Base-by-base conservation (phyloP, 2,888 invertebrate species). In the Diarsia brunnea region DNA sequence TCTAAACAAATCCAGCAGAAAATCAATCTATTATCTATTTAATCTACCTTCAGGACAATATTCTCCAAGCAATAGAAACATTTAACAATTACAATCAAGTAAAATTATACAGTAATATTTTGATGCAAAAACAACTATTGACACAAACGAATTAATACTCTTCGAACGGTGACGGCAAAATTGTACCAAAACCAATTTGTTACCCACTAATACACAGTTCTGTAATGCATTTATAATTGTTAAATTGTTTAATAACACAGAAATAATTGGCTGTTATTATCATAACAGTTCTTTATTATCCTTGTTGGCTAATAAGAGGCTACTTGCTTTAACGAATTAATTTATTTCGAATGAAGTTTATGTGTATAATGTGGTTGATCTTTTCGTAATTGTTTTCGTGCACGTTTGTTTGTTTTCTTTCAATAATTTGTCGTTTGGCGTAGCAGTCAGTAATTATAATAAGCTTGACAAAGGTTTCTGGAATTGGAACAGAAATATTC, bases 191-290 rank as follows among this genome's bases (percentile, higher is more conserved):
- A 60, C 27, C 63, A 68, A 79, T 79, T 84, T 79, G 84, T 79
- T 47, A 75, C 24, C 60, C 38, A 58, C 43, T 69, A 72, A 78
- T 83, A 76, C 27, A 68, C 21, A 68, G 38, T 43, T 70, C 63
- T 53, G 43, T 87, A 86, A 87, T 90, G 73, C 45, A 69, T 80
- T 88, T 86, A 87, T 89, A 89, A 89, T 89, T 86, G 76, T 84
- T 82, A 79, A 89, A 89, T 89, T 87, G 84, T 83, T 84, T 84
- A 86, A 87, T 88, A 81, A 66, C 75, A 78, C 66, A 43, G 8
- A 66, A 78, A 78, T 85, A 83, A 83, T 84, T 75, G 74, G 27
- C 47, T 49, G 49, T 76, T 72, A 65, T 69, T 65, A n/a, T 84
- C 75, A 73, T 80, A 84, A 73, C 55, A 64, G 73, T 66, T 61